These are phyloP conservation scores for Cynaeus angustus DNA, from an alignment of 2,888 invertebrate species.

Conservation along the genomic window DNA sequence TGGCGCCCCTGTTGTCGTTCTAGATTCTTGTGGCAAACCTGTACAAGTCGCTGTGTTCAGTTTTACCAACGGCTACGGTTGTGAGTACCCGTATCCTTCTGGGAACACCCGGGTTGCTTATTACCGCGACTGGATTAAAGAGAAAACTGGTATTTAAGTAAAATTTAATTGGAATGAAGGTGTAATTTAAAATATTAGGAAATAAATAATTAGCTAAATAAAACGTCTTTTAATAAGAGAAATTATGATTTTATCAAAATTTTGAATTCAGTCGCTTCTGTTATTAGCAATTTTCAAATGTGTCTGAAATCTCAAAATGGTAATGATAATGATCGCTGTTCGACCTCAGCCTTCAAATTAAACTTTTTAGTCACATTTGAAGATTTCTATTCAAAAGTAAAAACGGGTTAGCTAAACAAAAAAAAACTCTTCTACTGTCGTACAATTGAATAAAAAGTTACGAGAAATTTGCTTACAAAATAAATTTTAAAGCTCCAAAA, in stretches of 20 bases:
- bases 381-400: no score
- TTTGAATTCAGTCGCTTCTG: no score
- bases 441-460: no score
- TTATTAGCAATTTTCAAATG: no score
- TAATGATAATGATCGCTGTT: no score
- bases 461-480: no score
- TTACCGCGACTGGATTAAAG: slow-evolving; percentile 30
- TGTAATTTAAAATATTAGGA: slow-evolving; percentile 2
- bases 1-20: slow-evolving; percentile 39
- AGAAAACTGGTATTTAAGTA: slow-evolving; percentile 28
- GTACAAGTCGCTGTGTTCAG: slow-evolving; percentile 36
- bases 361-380: no score
- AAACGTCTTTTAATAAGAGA: not conserved
- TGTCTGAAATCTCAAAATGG: no score
- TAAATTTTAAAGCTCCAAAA: no score
- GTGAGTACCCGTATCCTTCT: slow-evolving; percentile 35
- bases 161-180: not conserved
- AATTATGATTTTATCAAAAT: not conserved
- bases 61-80: slow-evolving; percentile 32
- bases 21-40: slow-evolving; percentile 36
- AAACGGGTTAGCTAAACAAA: no score
- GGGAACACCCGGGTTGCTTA: slow-evolving; percentile 28
- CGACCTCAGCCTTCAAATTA: no score
- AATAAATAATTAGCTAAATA: not conserved
- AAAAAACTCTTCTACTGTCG: no score